phyloP scores from a whole-genome alignment of 2,888 invertebrate genomes.

The Malacosoma neustria region DNA sequence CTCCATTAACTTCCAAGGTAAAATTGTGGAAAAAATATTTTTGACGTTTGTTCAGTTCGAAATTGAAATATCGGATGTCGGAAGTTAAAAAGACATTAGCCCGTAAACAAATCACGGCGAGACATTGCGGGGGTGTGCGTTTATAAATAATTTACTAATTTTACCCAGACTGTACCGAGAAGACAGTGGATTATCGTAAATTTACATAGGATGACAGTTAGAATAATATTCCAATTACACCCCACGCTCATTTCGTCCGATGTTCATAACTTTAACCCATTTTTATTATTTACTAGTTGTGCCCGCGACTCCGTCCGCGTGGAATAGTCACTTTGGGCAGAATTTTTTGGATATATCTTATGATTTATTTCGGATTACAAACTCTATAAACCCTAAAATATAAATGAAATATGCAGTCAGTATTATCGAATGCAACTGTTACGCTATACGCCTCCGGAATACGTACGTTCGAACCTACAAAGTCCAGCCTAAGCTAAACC shows the following conservation, averaged over 20 bases:
- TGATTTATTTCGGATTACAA: too few species aligned
- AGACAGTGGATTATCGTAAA: background rate
- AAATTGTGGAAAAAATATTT: constrained; percentile 4
- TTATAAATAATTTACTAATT: constrained; percentile 5
- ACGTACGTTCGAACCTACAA: too few species aligned
- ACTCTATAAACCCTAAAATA: too few species aligned
- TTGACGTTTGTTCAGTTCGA: background rate
- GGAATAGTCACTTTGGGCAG: too few species aligned
- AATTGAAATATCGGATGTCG: constrained; percentile 20
- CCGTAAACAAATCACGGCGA: constrained; percentile 2
- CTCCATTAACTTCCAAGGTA: constrained; percentile 10
- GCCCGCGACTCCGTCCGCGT: too few species aligned
- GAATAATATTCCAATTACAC: background rate
- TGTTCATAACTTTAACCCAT: background rate
- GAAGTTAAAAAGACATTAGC: constrained; percentile 10
- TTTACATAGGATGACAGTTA: background rate
- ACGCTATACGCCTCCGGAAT: too few species aligned
- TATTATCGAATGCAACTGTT: too few species aligned
- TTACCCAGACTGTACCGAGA: constrained; percentile 3
- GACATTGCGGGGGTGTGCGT: constrained; percentile 3
- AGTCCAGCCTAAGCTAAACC: too few species aligned
- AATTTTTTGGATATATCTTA: too few species aligned
- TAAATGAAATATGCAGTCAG: too few species aligned
- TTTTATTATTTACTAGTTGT: background rate
- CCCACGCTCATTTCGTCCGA: background rate